Conservation (phyloP, 2,113 vertebrate species). For the Oryctolagus cuniculus region DNA sequence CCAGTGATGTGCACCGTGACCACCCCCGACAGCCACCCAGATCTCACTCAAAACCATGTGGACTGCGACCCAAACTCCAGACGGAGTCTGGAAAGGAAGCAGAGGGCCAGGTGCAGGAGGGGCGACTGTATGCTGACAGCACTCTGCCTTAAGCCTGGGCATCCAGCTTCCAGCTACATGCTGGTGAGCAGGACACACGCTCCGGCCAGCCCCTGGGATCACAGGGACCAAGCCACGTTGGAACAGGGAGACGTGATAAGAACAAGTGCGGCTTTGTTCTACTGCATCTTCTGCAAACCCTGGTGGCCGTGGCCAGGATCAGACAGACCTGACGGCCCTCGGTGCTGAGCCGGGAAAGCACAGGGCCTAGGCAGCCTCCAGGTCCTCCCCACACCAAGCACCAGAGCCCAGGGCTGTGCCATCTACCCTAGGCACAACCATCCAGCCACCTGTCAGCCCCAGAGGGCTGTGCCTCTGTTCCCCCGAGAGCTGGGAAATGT, state of each 20-base stretch:
- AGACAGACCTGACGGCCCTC: background rate
- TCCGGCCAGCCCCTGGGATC: constrained; percentile 1
- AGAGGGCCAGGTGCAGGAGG: background rate
- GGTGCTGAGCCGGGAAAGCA: fast-evolving
- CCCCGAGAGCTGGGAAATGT: background rate
- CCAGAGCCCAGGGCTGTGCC: fast-evolving
- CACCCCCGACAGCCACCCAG: background rate
- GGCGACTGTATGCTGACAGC: background rate
- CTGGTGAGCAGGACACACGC: background rate
- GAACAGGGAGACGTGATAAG: constrained; percentile 26
- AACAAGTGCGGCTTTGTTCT: constrained; percentile 49
- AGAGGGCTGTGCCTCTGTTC: background rate
- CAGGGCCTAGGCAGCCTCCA: fast-evolving
- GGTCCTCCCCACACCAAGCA: background rate
- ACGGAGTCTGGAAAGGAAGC: background rate
- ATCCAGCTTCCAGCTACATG: background rate
- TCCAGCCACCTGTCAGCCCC: fast-evolving
- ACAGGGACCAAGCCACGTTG: background rate
- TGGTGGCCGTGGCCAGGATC: background rate
- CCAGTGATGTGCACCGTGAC: background rate
- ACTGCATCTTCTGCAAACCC: background rate
- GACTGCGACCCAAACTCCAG: background rate
- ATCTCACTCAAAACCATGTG: background rate
- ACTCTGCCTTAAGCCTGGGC: background rate
- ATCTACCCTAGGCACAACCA: fast-evolving